Conservation (phyloP, 2,797 vertebrate genomes). For the Tinamus major region DNA sequence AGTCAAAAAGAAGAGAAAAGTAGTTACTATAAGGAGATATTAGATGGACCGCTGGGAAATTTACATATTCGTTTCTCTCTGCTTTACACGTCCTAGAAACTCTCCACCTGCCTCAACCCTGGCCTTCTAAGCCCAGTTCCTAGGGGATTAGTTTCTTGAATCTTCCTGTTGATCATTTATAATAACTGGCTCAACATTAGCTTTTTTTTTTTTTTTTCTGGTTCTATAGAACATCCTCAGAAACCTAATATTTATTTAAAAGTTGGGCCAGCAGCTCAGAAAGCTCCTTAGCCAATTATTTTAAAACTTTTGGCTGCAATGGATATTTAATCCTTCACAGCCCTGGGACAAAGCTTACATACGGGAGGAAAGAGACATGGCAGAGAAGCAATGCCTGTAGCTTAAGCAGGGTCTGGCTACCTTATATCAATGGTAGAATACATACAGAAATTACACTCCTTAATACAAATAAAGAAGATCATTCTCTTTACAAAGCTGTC, state of each 20-base stretch:
- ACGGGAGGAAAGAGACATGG: not conserved
- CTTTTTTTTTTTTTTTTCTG: not conserved
- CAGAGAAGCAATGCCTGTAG: not conserved
- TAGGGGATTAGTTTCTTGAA: constrained; percentile 16
- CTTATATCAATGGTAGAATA: not conserved
- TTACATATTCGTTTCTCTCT: constrained; percentile 36
- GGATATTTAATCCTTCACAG: not conserved
- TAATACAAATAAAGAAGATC: not conserved
- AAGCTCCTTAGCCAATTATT: not conserved
- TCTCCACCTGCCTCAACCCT: constrained; percentile 12
- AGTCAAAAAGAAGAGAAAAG: constrained; percentile 42
- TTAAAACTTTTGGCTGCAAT: not conserved
- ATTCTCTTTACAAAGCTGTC: not conserved
- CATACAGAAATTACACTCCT: not conserved
- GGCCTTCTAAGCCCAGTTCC: constrained; percentile 4
- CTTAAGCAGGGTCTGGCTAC: not conserved
- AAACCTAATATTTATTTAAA: constrained; percentile 11
- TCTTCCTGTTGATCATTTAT: constrained; percentile 36
- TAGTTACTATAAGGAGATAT: constrained; percentile 23
- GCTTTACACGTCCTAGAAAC: not conserved
- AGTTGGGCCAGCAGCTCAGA: not conserved
- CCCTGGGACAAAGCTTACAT: not conserved
- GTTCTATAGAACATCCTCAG: not conserved
- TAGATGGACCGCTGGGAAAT: constrained; percentile 38
- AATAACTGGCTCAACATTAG: not conserved